These are phyloP conservation scores for Brenthis daphne DNA, from an alignment of 2,888 invertebrate genomes.

Conservation along the genomic window DNA sequence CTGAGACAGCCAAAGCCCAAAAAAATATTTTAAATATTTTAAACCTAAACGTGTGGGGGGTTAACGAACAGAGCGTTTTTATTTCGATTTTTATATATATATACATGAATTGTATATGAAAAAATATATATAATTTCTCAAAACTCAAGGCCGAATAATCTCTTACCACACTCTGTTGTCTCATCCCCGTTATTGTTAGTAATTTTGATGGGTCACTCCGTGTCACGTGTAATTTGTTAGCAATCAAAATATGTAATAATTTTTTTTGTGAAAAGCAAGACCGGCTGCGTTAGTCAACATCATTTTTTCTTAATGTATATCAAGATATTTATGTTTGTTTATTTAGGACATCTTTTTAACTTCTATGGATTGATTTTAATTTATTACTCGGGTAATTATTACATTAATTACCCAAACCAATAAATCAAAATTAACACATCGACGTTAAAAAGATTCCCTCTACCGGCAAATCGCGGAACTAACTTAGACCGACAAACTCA, in stretches of 20 bases:
- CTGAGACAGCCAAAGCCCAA: conserved; percentile 59
- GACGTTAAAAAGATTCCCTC: too few species aligned
- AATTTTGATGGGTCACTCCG: conserved; percentile 37
- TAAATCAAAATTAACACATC: too few species aligned
- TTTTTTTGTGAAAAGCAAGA: background rate
- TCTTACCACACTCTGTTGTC: conserved; percentile 15
- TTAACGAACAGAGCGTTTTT: conserved; percentile 6
- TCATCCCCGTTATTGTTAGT: conserved; percentile 8
- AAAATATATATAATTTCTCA: background rate
- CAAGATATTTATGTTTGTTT: too few species aligned
- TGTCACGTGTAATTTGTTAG: background rate
- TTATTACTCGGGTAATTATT: too few species aligned
- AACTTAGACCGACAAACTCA: too few species aligned
- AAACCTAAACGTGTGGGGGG: background rate
- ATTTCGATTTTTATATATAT: background rate
- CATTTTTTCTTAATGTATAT: background rate
- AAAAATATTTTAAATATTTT: conserved; percentile 11
- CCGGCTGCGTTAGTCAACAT: background rate
- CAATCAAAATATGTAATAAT: background rate
- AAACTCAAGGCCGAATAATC: conserved; percentile 15
- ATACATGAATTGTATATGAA: background rate
- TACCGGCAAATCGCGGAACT: too few species aligned
- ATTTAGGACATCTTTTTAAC: too few species aligned
- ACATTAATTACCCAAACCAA: too few species aligned
- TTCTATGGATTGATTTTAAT: too few species aligned